Conservation (phyloP, 2,113 vertebrate genomes). For the Toxotes chatareus region DNA sequence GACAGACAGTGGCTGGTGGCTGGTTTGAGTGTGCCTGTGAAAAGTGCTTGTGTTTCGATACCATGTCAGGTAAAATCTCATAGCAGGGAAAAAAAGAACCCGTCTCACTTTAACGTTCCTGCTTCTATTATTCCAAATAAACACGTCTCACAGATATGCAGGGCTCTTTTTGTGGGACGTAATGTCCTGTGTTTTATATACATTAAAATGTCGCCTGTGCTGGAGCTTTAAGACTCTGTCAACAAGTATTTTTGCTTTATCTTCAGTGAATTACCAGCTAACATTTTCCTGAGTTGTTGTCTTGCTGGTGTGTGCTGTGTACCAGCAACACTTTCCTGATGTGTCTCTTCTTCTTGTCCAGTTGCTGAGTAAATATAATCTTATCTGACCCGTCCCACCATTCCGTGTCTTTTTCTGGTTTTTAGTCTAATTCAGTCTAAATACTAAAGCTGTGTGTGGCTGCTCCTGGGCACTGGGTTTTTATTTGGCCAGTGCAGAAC, state of each 20-base stretch:
- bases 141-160: not conserved
- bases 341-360: not conserved
- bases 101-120: constrained; percentile 21
- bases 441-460: not conserved
- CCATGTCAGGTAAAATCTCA: constrained; percentile 62
- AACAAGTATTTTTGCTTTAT: not conserved
- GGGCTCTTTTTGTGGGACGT: not conserved
- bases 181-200: not conserved
- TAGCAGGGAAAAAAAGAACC: constrained; percentile 10
- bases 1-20: constrained; percentile 72
- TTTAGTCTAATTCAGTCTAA: not conserved
- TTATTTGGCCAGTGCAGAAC: not conserved
- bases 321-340: too few relatives aligned
- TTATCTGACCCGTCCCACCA: not conserved
- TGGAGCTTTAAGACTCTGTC: not conserved
- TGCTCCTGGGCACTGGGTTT: not conserved
- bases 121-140: not conserved
- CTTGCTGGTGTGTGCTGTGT: constrained; percentile 1
- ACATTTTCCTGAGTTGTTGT: not conserved
- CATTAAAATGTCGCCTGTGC: not conserved
- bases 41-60: constrained; percentile 74
- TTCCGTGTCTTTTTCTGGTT: not conserved
- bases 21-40: constrained; percentile 80
- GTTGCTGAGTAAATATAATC: not conserved
- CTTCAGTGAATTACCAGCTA: not conserved